phyloP scores from a whole-genome alignment of 2,113 vertebrate genomes.

The Albula goreensis region DNA sequence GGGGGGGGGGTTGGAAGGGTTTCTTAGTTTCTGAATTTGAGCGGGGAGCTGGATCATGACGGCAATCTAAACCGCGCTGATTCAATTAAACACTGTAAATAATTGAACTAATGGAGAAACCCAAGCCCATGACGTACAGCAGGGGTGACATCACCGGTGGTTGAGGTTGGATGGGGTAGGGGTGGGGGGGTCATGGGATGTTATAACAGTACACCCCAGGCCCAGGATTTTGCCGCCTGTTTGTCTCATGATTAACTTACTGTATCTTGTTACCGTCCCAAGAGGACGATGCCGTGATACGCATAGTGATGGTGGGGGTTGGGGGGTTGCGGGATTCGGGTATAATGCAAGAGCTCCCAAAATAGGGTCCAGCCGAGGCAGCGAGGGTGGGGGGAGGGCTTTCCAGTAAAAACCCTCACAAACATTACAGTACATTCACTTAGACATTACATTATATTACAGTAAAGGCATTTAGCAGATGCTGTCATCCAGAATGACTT shows the following conservation, averaged over 20 bases:
- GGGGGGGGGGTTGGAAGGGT: no score
- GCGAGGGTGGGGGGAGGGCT: no score
- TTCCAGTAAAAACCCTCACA: no score
- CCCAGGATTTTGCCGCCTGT: neutral
- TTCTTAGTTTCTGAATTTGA: neutral
- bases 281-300: neutral
- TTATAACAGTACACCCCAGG: neutral
- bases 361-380: neutral
- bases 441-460: no score
- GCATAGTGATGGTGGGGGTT: no score
- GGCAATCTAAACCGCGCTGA: neutral
- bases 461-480: no score
- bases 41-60: neutral
- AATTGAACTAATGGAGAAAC: slow-evolving; percentile 1
- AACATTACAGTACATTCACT: no score
- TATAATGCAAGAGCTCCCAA: neutral
- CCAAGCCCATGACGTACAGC: neutral
- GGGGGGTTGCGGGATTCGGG: neutral
- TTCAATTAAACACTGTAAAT: slow-evolving; percentile 10
- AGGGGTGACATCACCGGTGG: no score
- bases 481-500: no score
- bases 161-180: no score
- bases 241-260: neutral
- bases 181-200: neutral
- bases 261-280: neutral